These are phyloP conservation scores for Hypolimnas misippus DNA, from an alignment of 2,888 invertebrate genomes.

Conservation along the genomic window DNA sequence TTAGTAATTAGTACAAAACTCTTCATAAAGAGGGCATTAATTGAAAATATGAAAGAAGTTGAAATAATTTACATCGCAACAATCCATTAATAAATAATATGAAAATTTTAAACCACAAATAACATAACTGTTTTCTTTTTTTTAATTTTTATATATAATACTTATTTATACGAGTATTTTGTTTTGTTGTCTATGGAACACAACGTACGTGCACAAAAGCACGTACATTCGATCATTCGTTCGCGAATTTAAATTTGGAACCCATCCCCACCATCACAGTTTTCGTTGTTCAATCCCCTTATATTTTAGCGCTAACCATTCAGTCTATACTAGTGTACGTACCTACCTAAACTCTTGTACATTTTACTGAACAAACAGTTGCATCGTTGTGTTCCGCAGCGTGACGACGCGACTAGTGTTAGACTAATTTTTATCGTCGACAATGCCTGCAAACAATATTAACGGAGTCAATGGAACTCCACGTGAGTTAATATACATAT, in stretches of 20 bases:
- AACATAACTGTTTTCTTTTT: too few relatives aligned
- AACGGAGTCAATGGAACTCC: slow-evolving; percentile 7
- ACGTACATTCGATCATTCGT: slow-evolving; percentile 3
- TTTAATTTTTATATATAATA: too few relatives aligned
- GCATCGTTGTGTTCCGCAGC: not conserved
- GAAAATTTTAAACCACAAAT: too few relatives aligned
- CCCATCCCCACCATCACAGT: slow-evolving; percentile 20
- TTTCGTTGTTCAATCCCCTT: not conserved
- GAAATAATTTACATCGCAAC: too few relatives aligned
- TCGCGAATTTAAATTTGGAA: slow-evolving; percentile 4
- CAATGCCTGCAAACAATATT: slow-evolving; percentile 3
- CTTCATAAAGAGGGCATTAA: too few relatives aligned
- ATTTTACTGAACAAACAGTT: too few relatives aligned
- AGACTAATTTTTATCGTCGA: not conserved
- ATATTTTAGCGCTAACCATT: slow-evolving; percentile 13
- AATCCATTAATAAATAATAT: too few relatives aligned
- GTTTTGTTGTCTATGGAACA: too few relatives aligned
- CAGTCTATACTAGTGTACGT: not conserved
- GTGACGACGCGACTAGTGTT: not conserved
- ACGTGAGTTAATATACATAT: not conserved
- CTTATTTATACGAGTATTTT: too few relatives aligned
- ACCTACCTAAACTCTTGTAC: too few relatives aligned
- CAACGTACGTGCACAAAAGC: slow-evolving; percentile 14
- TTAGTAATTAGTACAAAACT: too few relatives aligned
- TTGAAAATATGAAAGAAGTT: too few relatives aligned